Base-by-base conservation (phyloP, 2,113 vertebrate species). In the Hyla sarda region DNA sequence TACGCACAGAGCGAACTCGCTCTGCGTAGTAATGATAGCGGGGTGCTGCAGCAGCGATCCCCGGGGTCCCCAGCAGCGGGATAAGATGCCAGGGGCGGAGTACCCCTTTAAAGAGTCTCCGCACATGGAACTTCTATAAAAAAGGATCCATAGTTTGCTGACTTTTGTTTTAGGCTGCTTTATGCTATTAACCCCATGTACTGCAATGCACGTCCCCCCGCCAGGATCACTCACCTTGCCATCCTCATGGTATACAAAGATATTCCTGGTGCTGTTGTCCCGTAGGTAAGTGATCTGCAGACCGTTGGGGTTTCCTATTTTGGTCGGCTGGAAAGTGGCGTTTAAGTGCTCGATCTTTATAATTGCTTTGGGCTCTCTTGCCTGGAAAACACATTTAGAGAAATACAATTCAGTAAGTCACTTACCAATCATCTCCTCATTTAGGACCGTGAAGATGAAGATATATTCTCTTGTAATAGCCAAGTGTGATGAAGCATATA, bases 201-300 rank as follows among this genome's bases (percentile, higher is more conserved):
- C 23, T 0, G n/a, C 7, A 23, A n/a, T 10, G 21, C 7, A n/a
- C 23, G 4, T 32, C 28, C 45, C 21, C 79, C 13, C 37, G 1
- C 2, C 19, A 14, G n/a, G 34, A 17, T 0, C 13, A 14, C 92
- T 91, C 90, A 99, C 98, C 97, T 99, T 99, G 83, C 97, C 97
- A 16, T 99, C 98, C 88, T 99, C 96, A 0, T 99, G 98, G 90
- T 99, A 99, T 23, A 99, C 93, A 71, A 99, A 99, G 90, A 99
- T 96, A 82, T 99, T 99, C 74, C 98, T 95, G 6, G 98, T 99
- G 92, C 97, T 99, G 88, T 99, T 98, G 92, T 99, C 97, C 90
- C 96, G 98, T 91, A 99, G 83, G 91, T 98, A 97, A 3, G 97
- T 99, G 90, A 99, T 95, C 94, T 99, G 98, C 81, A 99, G 93